These are phyloP conservation scores for Orchesella flavescens DNA, from an alignment of 2,888 invertebrate species.

Conservation along the genomic window DNA sequence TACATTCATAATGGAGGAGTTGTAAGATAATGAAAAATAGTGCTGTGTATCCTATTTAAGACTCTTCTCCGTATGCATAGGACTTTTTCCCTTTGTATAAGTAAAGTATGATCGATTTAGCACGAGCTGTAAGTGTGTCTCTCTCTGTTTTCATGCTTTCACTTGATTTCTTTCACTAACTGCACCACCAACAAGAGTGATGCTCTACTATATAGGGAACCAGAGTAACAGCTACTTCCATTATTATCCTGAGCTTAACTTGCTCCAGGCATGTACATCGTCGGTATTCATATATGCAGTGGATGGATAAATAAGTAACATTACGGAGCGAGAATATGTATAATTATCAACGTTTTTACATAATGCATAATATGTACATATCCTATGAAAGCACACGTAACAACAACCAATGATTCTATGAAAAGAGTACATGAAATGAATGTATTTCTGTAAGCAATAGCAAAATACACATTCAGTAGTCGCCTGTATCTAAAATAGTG, in stretches of 20 bases:
- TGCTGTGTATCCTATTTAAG: neutral
- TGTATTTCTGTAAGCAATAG: neutral
- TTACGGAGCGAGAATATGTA: neutral
- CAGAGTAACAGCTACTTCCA: no score
- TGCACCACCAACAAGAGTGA: neutral
- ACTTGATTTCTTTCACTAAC: conserved; percentile 20
- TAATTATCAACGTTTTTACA: neutral
- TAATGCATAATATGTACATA: neutral
- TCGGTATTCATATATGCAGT: neutral
- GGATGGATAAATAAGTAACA: neutral
- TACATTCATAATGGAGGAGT: conserved; percentile 20
- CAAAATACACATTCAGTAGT: no score
- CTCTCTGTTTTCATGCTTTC: conserved; percentile 12
- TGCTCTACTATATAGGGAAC: no score
- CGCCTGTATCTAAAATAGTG: no score
- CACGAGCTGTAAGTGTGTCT: neutral
- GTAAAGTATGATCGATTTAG: conserved; percentile 4
- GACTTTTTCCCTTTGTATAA: no score
- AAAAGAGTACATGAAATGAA: neutral
- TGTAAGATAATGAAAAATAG: conserved; percentile 12
- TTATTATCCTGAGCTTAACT: no score
- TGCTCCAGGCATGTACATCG: neutral
- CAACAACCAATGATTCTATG: no score
- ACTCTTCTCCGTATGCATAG: neutral
- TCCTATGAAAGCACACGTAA: no score